Evolutionary conservation across 2,888 invertebrate species (phyloP), one percentile per base, ranked within the genome.

Genomic region (Epinotia brunnichana): DNA sequence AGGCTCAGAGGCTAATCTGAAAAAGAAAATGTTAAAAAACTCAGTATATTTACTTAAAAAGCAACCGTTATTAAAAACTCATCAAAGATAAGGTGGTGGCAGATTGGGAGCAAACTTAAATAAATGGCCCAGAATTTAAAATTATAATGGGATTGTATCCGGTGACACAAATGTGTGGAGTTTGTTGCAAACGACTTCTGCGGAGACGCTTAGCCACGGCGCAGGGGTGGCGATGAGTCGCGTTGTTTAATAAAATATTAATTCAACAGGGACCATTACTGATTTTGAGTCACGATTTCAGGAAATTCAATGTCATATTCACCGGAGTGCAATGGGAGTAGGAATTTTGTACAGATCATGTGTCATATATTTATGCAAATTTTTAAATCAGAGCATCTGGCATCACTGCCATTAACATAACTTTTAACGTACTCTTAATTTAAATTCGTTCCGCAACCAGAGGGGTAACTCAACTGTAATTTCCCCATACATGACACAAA

Each of bases 151-250:
- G 90, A 87, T 90, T 91, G 93, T 92, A 93, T 93, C 93, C 93
- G 93, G 93, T 93, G 93, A 93, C 93, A 92, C 88, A 93, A 93
- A 93, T 93, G 93, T 93, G 93, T 91, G 87, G 93, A 93, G 93
- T 93, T 93, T 93, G 93, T 92, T 93, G 90, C 93, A 93, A 93
- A 93, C 93, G 93, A 93, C 93, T 93, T 92, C 87, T 87, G 90
- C 85, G 83, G 90, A 89, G 90, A 87, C 85, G 88, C 86, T 85
- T 87, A 82, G 81, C 84, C 79, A 76, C 21, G 56, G 85, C 44
- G 87, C 83, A 87, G 74, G 39, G 76, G 76, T 73, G 77, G 74
- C 4, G 70, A 85, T 81, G 87, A 88, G 87, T 15, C 41, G 80
- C 9, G 7, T 21, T 9, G 19, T 51, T 57, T 19, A n/a, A 41